A percentile compares a stretch with the other conserved stretches of the same genome.
These are phyloP conservation scores for Chorisops tibialis DNA, from an alignment of 2,888 invertebrate species.

Conservation along the genomic window DNA sequence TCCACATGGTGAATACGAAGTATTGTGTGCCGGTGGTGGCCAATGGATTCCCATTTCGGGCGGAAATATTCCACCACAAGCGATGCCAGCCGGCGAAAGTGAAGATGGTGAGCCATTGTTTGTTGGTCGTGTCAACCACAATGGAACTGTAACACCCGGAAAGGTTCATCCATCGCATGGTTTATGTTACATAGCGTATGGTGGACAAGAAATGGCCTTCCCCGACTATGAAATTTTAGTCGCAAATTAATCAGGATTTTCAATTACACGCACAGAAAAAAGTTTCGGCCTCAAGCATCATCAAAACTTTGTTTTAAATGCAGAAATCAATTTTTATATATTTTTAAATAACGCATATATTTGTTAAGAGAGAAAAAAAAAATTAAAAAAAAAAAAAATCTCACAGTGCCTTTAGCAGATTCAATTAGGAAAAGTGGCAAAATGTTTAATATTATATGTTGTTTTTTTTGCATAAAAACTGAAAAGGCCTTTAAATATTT, in stretches of 20 bases:
- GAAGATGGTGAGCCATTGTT: conserved; percentile 78
- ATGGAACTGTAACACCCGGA: conserved; percentile 72
- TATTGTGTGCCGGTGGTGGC: conserved; percentile 59
- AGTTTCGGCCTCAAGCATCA: no score
- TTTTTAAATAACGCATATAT: no score
- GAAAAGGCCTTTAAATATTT: no score
- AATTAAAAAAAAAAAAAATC: no score
- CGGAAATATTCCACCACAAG: conserved; percentile 69
- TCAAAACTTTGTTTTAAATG: no score
- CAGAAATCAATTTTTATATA: no score
- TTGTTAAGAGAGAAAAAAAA: no score
- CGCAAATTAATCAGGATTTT: conserved; percentile 41
- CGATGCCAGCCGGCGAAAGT: conserved; percentile 68
- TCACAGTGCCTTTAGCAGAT: no score
- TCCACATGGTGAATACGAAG: conserved; percentile 66
- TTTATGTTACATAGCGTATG: conserved; percentile 79
- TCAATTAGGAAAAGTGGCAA: no score
- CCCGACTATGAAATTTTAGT: conserved; percentile 76
- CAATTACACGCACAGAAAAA: no score
- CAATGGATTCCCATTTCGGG: conserved; percentile 68
- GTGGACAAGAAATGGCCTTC: conserved; percentile 73
- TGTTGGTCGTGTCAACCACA: conserved; percentile 73
- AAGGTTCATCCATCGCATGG: conserved; percentile 82
- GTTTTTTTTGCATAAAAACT: no score
- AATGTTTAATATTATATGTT: no score